Evolutionary conservation across 2,113 vertebrate species (phyloP).

Genomic region (Ophiodon elongatus): DNA sequence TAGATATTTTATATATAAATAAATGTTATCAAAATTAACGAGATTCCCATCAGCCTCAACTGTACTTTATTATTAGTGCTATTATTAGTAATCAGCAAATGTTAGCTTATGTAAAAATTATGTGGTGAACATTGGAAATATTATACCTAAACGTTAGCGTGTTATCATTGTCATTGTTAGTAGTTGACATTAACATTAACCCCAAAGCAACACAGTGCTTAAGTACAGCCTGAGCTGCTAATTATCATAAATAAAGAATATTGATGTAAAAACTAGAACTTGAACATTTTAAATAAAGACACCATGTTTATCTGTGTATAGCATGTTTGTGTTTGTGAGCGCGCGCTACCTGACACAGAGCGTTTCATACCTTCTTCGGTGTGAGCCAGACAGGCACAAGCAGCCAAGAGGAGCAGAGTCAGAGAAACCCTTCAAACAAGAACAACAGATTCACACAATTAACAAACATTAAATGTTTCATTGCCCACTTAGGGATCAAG

Average conservation of each 20-base stretch:
- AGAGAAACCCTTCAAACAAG: slow-evolving; percentile 59
- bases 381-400: slow-evolving; percentile 37
- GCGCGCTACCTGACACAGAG: slow-evolving; percentile 59
- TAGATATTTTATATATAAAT: no score
- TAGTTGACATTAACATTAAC: background rate
- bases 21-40: no score
- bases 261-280: background rate
- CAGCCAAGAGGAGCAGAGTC: slow-evolving; percentile 57
- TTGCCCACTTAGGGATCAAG: background rate
- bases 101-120: background rate
- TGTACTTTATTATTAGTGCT: no score
- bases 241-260: background rate
- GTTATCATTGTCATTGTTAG: background rate
- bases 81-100: no score
- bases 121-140: background rate
- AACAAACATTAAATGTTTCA: background rate
- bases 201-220: background rate
- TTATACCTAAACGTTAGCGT: background rate
- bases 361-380: slow-evolving; percentile 29
- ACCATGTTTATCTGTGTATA: background rate
- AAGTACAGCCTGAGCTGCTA: background rate
- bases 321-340: slow-evolving; percentile 17
- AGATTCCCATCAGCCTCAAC: no score
- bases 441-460: slow-evolving; percentile 30
- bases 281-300: background rate